Percentiles rank a stretch among this genome's conserved stretches.
Conservation (phyloP, 2,888 invertebrate genomes). For the Pilophorus perplexus region DNA sequence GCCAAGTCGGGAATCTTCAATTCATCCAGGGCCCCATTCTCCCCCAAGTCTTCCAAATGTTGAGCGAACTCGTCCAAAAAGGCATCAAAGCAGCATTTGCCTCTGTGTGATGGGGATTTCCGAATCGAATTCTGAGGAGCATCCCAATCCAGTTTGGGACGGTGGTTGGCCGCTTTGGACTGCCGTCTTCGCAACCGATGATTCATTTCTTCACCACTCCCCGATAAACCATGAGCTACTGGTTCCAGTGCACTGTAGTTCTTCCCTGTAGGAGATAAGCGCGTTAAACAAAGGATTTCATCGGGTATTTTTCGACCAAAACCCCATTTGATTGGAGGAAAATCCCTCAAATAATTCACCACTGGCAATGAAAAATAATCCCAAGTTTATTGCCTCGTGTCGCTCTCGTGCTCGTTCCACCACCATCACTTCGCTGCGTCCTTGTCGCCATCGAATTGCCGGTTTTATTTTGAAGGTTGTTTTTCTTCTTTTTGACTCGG, state of each 20-base stretch:
- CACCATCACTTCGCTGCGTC: not conserved
- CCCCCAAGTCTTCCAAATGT: not conserved
- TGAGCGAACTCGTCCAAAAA: constrained; percentile 3
- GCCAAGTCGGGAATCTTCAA: constrained; percentile 10
- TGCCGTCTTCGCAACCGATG: not conserved
- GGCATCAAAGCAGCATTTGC: constrained; percentile 8
- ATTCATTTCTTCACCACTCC: not conserved
- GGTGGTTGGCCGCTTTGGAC: not conserved
- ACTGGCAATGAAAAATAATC: too few species aligned
- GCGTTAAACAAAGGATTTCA: too few species aligned
- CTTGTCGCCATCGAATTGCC: not conserved
- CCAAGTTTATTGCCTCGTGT: too few species aligned
- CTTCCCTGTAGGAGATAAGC: not conserved
- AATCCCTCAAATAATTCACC: too few species aligned
- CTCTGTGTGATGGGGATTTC: not conserved
- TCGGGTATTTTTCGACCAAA: too few species aligned
- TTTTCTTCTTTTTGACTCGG: not conserved
- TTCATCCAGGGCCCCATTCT: constrained; percentile 4
- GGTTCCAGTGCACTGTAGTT: not conserved
- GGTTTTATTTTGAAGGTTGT: too few species aligned
- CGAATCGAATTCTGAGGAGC: not conserved
- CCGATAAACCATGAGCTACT: not conserved
- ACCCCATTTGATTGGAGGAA: too few species aligned
- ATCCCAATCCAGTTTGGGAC: not conserved
- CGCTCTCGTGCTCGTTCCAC: not conserved